Base-by-base conservation (phyloP, 1,140 invertebrate species). In the Cydia pomonella region DNA sequence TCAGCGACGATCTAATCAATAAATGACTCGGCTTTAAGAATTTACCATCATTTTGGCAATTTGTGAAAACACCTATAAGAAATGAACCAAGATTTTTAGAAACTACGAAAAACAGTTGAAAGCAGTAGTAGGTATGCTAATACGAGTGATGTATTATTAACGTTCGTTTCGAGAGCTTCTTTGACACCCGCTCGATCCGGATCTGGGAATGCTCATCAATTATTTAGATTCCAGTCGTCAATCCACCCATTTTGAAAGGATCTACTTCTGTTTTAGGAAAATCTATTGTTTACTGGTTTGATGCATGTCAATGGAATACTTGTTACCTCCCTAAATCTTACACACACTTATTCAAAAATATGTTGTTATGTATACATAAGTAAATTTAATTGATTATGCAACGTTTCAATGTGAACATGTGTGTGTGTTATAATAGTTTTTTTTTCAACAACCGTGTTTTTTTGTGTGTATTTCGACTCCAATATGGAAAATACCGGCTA, bases 151-250 rank as follows among this genome's bases (percentile, higher is more conserved):
- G 27, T 69, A 69, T 69, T 69, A 69, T 69, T 69, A 33, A 41
- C 64, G 29, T 38, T 69, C 29, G 64, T 69, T 69, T 69, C 27
- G 16, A 18, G 33, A 69, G 29, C 25, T 38, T 38, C 64, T 69
- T 69, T 69, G 64, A 69, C 64, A 33, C 33, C 29, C 64, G 16
- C n/a, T 23, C 6, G 29, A 41, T 69, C 64, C 2, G 64, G 29
- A 38, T 69, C 27, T 41, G 64, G 63, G 63, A 33, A 69, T 69
- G 33, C 29, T 38, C 64, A 69, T 69, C 64, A 69, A 69, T 69
- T 69, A 69, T 69, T 69, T 69, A 69, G 64, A 69, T 69, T 69
- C 64, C 2, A 69, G 64, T 69, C 64, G 29, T 69, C 33, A 38
- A 69, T 69, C 64, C 64, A 12, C 9, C 29, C 33, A 18, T 69